Base-by-base conservation (phyloP, 2,113 vertebrate species). In the Poecilia latipinna region DNA sequence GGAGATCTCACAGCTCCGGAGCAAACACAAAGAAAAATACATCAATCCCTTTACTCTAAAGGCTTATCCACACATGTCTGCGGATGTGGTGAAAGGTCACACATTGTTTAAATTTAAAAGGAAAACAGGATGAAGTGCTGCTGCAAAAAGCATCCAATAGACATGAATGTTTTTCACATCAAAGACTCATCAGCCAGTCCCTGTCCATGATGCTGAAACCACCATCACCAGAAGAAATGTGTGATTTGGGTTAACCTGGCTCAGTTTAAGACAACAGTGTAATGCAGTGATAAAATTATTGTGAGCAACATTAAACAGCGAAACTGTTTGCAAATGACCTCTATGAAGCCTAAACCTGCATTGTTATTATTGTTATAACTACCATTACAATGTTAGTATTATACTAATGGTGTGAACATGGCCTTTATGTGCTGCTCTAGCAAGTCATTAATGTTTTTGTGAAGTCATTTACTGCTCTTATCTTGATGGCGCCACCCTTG, bases 401-500 rank as follows among this genome's bases (percentile, higher is more conserved):
- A n/a, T 24, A 57, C 24, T 24, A 48, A 15, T 48, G 17, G 17
- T 19, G 17, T 4, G 0, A 48, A 48, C 12, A 1, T 4, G 44
- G 5, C 11, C 44, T 13, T 57, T 26, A 42, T 4, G 19, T 31
- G 17, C n/a, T 26, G 29, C 8, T 29, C 13, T 0, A 26, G 19
- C 29, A 28, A 19, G n/a, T 61, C 15, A 0, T 66, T 7, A 0
- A 29, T 15, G 31, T 39, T 42, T 35, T 29, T 8, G 12, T 33
- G 11, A 71, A 82, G 66, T 48, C 82, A n/a, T 61, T 39, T 8
- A 63, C 74, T 75, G 86, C 71, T 63, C 54, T 68, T 72, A 74
- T 67, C 19, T 2, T 81, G 6, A 12, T 17, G 35, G 54, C 87
- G 82, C 86, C 87, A 85, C 88, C 89, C 85, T 28, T 78, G 65